phyloP scores from a whole-genome alignment of 2,113 vertebrate species.

The Stomatorhinus ivindoensis region DNA sequence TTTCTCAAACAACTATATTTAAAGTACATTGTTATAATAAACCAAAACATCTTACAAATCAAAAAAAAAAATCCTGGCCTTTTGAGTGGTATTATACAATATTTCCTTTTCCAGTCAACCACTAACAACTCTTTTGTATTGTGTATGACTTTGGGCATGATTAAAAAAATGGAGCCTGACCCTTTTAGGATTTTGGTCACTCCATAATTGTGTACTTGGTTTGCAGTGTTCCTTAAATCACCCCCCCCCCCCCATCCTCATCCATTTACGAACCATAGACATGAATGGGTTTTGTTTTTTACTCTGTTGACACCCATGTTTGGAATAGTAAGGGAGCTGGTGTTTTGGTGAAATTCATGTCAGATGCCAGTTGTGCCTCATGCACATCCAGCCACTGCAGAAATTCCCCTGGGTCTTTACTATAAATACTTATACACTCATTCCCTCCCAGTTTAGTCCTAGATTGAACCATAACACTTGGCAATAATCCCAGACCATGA shows the following conservation, averaged over 20 bases:
- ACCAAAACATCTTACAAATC: neutral
- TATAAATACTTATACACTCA: neutral
- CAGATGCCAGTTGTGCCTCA: neutral
- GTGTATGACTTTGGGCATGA: neutral
- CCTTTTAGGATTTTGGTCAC: neutral
- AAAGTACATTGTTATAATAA: neutral
- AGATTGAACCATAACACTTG: neutral
- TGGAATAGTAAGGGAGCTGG: neutral
- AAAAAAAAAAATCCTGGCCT: neutral
- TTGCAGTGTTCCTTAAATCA: neutral
- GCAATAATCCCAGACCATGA: neutral
- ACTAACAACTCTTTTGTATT: neutral
- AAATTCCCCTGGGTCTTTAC: neutral
- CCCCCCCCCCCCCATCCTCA: neutral
- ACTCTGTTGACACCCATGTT: neutral
- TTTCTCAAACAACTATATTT: neutral
- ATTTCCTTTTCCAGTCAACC: neutral
- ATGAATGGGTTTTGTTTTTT: neutral
- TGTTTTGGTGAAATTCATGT: neutral
- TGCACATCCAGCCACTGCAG: neutral
- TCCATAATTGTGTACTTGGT: neutral
- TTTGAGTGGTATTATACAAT: neutral
- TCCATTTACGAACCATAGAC: neutral
- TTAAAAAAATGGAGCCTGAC: neutral
- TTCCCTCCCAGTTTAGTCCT: neutral